Percentiles rank a stretch among this genome's conserved stretches.
phyloP scores from a whole-genome alignment of 2,113 vertebrate genomes.

The Protobothrops mucrosquamatus region DNA sequence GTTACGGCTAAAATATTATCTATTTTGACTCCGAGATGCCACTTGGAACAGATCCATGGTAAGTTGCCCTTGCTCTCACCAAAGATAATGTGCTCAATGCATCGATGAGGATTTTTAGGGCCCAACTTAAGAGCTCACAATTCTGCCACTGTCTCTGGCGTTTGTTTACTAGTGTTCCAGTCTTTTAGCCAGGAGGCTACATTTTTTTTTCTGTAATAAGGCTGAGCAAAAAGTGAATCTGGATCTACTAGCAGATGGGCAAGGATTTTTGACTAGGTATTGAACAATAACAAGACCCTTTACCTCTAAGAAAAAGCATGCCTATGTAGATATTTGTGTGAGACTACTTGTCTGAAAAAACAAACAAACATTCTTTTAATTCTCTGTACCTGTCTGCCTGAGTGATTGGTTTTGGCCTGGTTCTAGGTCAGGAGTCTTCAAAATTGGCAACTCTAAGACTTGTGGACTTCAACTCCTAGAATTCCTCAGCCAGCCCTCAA shows the following conservation, averaged over 20 bases:
- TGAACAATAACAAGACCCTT: background rate
- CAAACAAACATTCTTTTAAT: background rate
- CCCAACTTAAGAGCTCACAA: background rate
- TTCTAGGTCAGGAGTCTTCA: too few relatives aligned
- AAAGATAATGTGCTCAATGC: background rate
- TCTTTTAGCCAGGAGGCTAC: background rate
- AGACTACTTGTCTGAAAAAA: background rate
- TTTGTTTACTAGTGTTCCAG: background rate
- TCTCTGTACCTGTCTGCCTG: background rate
- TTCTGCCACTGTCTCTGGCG: background rate
- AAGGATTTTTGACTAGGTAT: background rate
- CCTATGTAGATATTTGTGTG: background rate
- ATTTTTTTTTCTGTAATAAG: background rate
- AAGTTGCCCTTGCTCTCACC: background rate
- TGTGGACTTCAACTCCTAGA: too few relatives aligned
- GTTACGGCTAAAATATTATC: background rate
- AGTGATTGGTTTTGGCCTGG: background rate
- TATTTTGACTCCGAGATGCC: background rate
- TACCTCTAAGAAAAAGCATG: background rate
- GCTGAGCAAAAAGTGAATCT: too few relatives aligned
- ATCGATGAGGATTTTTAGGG: background rate
- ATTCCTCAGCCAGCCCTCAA: too few relatives aligned
- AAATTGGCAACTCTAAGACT: too few relatives aligned
- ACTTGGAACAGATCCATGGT: background rate
- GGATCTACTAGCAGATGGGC: background rate